A percentile compares a stretch with the other conserved stretches of the same genome.
Evolutionary conservation across 2,888 invertebrate species (phyloP).

Genomic region (Cataglyphis cursor): DNA sequence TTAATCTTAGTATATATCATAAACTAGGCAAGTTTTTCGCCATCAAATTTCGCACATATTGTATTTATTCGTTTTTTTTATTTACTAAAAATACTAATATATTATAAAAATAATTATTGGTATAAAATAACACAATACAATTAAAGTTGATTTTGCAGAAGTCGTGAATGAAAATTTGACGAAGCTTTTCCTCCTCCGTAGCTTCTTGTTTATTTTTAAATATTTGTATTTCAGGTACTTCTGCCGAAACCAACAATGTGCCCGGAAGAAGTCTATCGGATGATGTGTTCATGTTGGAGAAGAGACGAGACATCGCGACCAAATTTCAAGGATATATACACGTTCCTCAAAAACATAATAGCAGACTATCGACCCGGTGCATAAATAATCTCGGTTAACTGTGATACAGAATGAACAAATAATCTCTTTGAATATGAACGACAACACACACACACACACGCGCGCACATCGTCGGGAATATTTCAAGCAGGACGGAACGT

Average conservation of each 20-base stretch:
- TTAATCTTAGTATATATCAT: not conserved
- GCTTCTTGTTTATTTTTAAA: not conserved
- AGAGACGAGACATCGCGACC: constrained; percentile 89
- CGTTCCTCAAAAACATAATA: constrained; percentile 90
- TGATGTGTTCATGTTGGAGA: constrained; percentile 92
- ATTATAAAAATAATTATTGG: not conserved
- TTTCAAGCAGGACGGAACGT: constrained; percentile 33
- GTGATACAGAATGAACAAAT: constrained; percentile 78
- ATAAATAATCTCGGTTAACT: constrained; percentile 80
- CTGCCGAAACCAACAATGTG: constrained; percentile 93
- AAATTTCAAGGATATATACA: constrained; percentile 90
- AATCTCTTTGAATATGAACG: constrained; percentile 42
- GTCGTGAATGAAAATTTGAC: not conserved
- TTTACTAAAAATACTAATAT: not conserved
- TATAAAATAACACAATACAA: not conserved
- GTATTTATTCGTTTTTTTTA: not conserved
- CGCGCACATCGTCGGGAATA: constrained; percentile 29
- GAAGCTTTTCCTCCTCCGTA: not conserved
- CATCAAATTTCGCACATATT: not conserved
- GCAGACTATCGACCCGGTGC: constrained; percentile 87
- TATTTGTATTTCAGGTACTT: constrained; percentile 85
- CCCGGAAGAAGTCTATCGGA: constrained; percentile 91
- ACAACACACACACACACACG: not conserved
- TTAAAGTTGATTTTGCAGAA: not conserved
- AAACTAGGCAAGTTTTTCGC: not conserved